Percentiles rank a stretch among this genome's conserved stretches.
phyloP scores from a whole-genome alignment of 2,113 vertebrate species.

The Narcine bancroftii region DNA sequence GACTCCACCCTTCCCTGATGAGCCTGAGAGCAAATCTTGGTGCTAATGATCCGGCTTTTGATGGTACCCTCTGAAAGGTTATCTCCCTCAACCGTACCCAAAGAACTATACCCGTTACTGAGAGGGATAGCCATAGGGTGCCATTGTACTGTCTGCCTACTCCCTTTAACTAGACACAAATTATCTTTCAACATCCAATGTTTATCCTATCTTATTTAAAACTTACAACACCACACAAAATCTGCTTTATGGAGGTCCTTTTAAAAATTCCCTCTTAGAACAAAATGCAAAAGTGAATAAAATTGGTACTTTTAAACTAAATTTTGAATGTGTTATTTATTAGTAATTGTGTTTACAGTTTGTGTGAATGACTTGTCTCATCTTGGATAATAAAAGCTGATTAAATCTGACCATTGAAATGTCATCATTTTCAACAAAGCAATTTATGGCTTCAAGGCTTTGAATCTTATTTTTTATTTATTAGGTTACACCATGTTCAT shows the following conservation, averaged over 20 bases:
- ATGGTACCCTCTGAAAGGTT: no score
- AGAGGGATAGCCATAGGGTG: no score
- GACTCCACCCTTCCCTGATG: no score
- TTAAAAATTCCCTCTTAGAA: background rate
- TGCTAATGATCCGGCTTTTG: no score
- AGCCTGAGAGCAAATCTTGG: no score
- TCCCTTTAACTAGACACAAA: no score
- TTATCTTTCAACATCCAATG: background rate
- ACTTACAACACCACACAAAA: background rate
- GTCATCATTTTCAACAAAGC: constrained; percentile 27
- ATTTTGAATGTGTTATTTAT: constrained; percentile 44
- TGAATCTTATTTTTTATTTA: constrained; percentile 6
- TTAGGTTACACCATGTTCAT: constrained; percentile 19
- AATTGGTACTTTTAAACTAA: constrained; percentile 41
- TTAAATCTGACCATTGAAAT: constrained; percentile 44
- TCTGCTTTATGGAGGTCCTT: background rate
- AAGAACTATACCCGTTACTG: no score
- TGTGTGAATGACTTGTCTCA: constrained; percentile 43
- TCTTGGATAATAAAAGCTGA: constrained; percentile 49
- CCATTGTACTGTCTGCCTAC: no score
- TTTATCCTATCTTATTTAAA: background rate
- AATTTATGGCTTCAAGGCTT: constrained; percentile 17
- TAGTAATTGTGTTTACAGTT: constrained; percentile 49
- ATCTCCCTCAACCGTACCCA: no score
- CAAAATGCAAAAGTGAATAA: background rate